Evolutionary conservation across 2,113 vertebrate genomes (phyloP).

Genomic region (Ariopsis seemanni): DNA sequence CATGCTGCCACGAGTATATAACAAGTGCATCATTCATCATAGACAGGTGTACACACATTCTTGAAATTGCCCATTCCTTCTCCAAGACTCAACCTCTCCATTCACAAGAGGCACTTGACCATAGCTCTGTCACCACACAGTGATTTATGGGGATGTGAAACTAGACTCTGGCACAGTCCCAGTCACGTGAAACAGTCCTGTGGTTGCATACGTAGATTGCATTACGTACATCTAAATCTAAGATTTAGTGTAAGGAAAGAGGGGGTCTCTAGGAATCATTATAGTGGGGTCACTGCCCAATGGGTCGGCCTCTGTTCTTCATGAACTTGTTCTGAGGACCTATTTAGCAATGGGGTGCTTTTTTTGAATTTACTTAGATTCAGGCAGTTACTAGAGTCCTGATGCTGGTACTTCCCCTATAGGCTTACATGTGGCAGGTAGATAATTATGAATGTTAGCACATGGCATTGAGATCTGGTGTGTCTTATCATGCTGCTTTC

Average conservation of each 20-base stretch:
- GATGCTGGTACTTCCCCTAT: background rate
- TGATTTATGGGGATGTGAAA: background rate
- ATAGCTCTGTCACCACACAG: background rate
- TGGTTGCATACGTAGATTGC: background rate
- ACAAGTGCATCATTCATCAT: background rate
- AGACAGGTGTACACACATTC: background rate
- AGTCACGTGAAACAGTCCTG: background rate
- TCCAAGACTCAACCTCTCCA: background rate
- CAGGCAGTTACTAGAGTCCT: background rate
- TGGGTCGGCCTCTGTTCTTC: background rate
- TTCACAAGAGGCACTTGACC: background rate
- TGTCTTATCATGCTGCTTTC: constrained; percentile 2
- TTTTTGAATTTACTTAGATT: background rate
- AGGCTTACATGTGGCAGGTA: background rate
- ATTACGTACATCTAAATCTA: background rate
- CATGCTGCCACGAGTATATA: background rate
- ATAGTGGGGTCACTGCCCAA: background rate
- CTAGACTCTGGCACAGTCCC: background rate
- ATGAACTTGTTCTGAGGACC: background rate
- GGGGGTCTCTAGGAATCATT: background rate
- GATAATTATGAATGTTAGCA: background rate
- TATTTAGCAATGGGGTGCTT: background rate
- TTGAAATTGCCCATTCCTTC: background rate
- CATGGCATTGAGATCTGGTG: background rate
- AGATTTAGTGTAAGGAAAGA: background rate